phyloP scores from a whole-genome alignment of 2,888 invertebrate genomes.

The Hirtodrosophila duncani region DNA sequence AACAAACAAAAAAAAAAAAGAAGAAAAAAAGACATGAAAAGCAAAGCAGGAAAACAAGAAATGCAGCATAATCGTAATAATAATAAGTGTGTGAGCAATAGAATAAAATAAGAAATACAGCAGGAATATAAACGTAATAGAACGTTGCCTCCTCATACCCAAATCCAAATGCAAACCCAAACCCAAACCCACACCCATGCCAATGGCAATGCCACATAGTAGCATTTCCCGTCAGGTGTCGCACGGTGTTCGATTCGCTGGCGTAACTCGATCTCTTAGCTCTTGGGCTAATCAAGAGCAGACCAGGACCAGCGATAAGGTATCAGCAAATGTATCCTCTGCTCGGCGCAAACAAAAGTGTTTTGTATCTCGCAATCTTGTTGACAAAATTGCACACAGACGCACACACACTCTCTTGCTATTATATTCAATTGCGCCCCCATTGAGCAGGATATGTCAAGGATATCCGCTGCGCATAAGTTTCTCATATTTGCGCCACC shows the following conservation, averaged over 20 bases:
- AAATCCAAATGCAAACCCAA: not conserved
- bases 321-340: conserved; percentile 32
- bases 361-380: conserved; percentile 28
- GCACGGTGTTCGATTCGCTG: conserved; percentile 31
- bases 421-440: conserved; percentile 34
- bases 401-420: conserved; percentile 24
- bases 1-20: conserved; percentile 21
- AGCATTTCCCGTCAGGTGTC: conserved; percentile 59
- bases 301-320: conserved; percentile 17
- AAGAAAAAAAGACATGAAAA: conserved; percentile 30
- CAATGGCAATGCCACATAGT: conserved; percentile 17
- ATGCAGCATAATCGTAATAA: too few relatives aligned
- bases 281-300: conserved; percentile 49
- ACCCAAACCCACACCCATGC: conserved; percentile 3
- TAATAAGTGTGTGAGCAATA: not conserved
- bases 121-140: too few relatives aligned
- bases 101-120: too few relatives aligned
- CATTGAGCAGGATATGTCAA: conserved; percentile 77
- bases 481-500: conserved; percentile 26
- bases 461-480: conserved; percentile 76
- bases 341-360: conserved; percentile 18
- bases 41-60: not conserved
- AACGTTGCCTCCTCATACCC: not conserved
- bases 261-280: conserved; percentile 22
- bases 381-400: conserved; percentile 43